Conservation (phyloP, 2,797 vertebrate genomes). For the Okamejei kenojei region DNA sequence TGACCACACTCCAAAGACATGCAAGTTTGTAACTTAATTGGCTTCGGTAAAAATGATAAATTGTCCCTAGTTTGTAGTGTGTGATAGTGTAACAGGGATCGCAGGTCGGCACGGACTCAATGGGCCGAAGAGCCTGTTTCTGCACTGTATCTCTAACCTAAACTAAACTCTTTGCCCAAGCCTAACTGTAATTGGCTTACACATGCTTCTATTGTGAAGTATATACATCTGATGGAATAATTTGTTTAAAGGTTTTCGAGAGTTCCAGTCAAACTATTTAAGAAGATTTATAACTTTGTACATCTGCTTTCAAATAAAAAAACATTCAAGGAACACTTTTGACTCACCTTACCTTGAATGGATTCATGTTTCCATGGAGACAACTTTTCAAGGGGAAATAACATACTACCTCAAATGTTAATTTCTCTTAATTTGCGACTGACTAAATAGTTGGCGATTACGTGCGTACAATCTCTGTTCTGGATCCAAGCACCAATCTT, state of each 20-base stretch:
- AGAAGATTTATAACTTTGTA: background rate
- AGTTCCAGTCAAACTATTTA: background rate
- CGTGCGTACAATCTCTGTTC: slow-evolving; percentile 20
- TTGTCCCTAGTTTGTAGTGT: no score
- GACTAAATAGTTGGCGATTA: background rate
- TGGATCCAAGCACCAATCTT: background rate
- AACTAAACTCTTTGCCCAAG: background rate
- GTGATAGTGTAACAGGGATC: no score
- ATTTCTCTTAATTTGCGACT: slow-evolving; percentile 20
- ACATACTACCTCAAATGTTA: background rate
- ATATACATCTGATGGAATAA: background rate
- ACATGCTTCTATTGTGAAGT: background rate
- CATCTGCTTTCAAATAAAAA: background rate
- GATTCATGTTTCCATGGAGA: slow-evolving; percentile 17
- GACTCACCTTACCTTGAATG: background rate
- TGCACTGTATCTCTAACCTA: no score
- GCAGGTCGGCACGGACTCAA: no score
- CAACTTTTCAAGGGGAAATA: background rate
- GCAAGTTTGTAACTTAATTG: no score
- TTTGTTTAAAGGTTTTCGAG: background rate
- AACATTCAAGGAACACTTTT: background rate
- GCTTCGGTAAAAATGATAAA: no score
- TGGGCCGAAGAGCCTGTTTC: no score
- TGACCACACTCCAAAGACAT: no score
- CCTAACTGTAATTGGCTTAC: background rate